A percentile compares a stretch with the other conserved stretches of the same genome.
These are phyloP conservation scores for Brachyrhaphis roseni DNA, from an alignment of 2,797 vertebrate species.

Conservation along the genomic window DNA sequence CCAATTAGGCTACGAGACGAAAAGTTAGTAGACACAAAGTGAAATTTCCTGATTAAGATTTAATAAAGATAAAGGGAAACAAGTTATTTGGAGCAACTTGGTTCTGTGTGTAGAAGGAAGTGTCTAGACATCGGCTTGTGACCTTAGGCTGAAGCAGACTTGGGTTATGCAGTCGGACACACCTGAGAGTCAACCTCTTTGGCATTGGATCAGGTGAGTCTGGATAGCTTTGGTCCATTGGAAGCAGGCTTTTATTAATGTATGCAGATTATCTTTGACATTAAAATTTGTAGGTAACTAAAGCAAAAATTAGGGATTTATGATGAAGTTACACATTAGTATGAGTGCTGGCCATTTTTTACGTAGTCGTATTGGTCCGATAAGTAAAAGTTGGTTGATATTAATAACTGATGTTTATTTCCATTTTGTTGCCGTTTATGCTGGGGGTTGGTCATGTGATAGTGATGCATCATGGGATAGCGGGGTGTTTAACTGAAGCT, in stretches of 20 bases:
- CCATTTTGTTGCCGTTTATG: neutral
- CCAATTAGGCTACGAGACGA: neutral
- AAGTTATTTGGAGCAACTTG: neutral
- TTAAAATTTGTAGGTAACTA: neutral
- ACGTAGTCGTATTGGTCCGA: neutral
- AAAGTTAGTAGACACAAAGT: neutral
- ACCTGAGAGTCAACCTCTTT: neutral
- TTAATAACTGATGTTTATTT: neutral
- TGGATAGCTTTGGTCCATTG: neutral
- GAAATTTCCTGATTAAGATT: neutral
- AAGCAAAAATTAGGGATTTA: neutral
- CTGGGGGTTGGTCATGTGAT: neutral
- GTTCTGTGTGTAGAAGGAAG: neutral
- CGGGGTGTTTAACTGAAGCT: too few species aligned
- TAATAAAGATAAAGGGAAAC: neutral
- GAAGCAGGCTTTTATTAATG: neutral
- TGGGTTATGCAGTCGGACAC: neutral
- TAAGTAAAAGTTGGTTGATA: neutral
- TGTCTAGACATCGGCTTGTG: neutral
- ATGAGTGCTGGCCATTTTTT: too few species aligned
- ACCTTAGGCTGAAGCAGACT: neutral
- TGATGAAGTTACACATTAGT: neutral
- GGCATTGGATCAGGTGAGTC: neutral
- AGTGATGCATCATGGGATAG: neutral
- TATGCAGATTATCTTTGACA: neutral